Evolutionary conservation across 2,888 invertebrate genomes (phyloP).

Genomic region (Monochamus alternatus): DNA sequence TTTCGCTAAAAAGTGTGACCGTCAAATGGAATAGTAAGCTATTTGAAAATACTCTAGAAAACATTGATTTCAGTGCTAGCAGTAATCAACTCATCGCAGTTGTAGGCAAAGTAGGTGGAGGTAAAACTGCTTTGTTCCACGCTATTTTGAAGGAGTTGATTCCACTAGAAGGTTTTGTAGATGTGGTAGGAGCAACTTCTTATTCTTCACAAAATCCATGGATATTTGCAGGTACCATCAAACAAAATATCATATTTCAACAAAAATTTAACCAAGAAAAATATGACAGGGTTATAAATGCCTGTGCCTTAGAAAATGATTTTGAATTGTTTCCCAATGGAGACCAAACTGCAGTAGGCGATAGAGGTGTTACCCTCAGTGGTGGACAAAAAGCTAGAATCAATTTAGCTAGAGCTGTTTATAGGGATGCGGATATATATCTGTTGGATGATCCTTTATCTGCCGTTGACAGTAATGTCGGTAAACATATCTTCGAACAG

Average conservation of each 20-base stretch:
- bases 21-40: constrained; percentile 76
- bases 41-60: constrained; percentile 70
- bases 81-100: constrained; percentile 74
- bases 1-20: constrained; percentile 75
- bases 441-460: constrained; percentile 91
- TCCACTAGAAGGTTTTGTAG: constrained; percentile 76
- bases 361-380: constrained; percentile 80
- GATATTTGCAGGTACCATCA: constrained; percentile 84
- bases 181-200: constrained; percentile 79
- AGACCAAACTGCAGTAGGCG: constrained; percentile 84
- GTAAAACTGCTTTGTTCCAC: constrained; percentile 74
- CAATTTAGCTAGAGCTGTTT: constrained; percentile 87
- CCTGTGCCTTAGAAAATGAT: constrained; percentile 81
- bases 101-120: constrained; percentile 78
- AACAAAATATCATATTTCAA: constrained; percentile 94
- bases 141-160: constrained; percentile 81
- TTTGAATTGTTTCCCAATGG: constrained; percentile 82
- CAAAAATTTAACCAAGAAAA: constrained; percentile 78
- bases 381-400: constrained; percentile 91
- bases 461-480: constrained; percentile 91
- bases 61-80: constrained; percentile 77
- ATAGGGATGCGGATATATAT: constrained; percentile 87
- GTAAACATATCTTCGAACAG: constrained; percentile 87
- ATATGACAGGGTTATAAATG: constrained; percentile 78
- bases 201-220: constrained; percentile 91